A percentile compares a stretch with the other conserved stretches of the same genome.
Conservation (phyloP, 2,797 vertebrate genomes). For the Xenentodon cancila region DNA sequence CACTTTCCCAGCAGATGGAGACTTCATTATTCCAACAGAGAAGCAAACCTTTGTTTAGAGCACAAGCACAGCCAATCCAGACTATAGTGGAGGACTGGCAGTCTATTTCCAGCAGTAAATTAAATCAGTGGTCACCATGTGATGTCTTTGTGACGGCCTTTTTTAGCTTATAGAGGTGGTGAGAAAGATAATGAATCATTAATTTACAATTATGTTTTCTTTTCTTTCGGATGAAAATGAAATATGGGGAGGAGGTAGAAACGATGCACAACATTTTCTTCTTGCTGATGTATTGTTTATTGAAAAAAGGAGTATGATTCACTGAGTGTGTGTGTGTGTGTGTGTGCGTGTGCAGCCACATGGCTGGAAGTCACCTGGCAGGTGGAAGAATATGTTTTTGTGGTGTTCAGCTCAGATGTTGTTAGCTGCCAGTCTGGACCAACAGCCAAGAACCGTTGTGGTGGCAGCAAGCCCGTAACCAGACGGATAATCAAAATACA, state of each 20-base stretch:
- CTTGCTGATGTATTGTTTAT: not conserved
- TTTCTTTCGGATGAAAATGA: constrained; percentile 8
- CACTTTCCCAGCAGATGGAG: constrained; percentile 53
- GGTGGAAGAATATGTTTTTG: constrained; percentile 49
- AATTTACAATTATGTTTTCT: constrained; percentile 21
- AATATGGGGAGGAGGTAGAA: not conserved
- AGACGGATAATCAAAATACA: too few relatives aligned
- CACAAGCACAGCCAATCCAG: constrained; percentile 36
- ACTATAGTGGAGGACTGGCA: constrained; percentile 37
- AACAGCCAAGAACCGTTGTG: not conserved
- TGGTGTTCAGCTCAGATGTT: constrained; percentile 56
- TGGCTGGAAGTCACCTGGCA: constrained; percentile 48
- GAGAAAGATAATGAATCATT: constrained; percentile 29
- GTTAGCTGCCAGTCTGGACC: constrained; percentile 58
- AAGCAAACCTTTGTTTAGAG: constrained; percentile 69
- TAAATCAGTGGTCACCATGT: constrained; percentile 38
- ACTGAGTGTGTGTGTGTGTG: constrained; percentile 26
- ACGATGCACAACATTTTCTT: constrained; percentile 11
- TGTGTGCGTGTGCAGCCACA: constrained; percentile 25
- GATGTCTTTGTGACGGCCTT: constrained; percentile 38
- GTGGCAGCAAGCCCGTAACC: too few relatives aligned
- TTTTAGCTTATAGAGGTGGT: constrained; percentile 29
- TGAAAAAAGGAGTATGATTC: constrained; percentile 10
- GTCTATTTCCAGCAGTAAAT: constrained; percentile 62
- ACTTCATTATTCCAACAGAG: constrained; percentile 61